Evolutionary conservation across 2,797 vertebrate species (phyloP).

Genomic region (Coregonus sp.): DNA sequence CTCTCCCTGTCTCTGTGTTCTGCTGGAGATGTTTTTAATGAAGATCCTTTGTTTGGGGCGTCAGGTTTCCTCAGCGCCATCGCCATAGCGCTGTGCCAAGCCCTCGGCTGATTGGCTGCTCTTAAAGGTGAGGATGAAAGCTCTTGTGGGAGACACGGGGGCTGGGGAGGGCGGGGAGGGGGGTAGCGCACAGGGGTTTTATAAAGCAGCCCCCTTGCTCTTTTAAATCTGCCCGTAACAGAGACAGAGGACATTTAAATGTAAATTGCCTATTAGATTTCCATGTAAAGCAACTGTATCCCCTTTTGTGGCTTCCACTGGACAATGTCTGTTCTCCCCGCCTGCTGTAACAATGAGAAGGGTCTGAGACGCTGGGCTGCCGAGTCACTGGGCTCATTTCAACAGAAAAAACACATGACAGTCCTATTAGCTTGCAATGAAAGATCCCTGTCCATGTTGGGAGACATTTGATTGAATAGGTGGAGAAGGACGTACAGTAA

Average conservation of each 20-base stretch:
- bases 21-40: constrained; percentile 81
- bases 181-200: constrained; percentile 53
- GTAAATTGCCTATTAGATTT: constrained; percentile 80
- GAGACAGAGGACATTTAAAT: constrained; percentile 77
- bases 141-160: constrained; percentile 54
- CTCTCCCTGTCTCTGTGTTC: constrained; percentile 49
- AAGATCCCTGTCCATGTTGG: constrained; percentile 37
- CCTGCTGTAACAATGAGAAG: constrained; percentile 19
- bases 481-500: constrained; percentile 18
- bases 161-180: too few species aligned
- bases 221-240: constrained; percentile 73
- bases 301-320: constrained; percentile 33
- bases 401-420: constrained; percentile 14
- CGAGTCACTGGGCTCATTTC: neutral
- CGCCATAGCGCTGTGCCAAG: constrained; percentile 47
- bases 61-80: constrained; percentile 60
- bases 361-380: neutral
- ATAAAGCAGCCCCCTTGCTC: constrained; percentile 65
- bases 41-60: constrained; percentile 74
- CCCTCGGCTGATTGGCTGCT: constrained; percentile 64
- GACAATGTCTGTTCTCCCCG: constrained; percentile 42
- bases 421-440: neutral
- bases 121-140: constrained; percentile 75
- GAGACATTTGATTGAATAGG: constrained; percentile 27
- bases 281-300: constrained; percentile 71